Percentiles rank a stretch among this genome's conserved stretches.
These are phyloP conservation scores for Cyprinus carpio DNA, from an alignment of 2,113 vertebrate genomes.

Conservation along the genomic window DNA sequence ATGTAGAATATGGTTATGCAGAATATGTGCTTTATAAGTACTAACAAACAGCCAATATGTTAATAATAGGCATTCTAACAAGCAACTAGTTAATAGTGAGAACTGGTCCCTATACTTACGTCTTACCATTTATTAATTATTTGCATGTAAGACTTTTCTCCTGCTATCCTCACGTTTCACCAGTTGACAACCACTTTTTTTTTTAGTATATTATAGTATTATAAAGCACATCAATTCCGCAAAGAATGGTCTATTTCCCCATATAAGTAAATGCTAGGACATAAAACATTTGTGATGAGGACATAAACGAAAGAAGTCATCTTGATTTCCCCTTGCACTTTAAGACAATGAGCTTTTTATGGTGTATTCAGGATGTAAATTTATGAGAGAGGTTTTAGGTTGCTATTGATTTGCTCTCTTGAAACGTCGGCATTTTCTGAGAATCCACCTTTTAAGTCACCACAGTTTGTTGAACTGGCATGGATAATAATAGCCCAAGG, in stretches of 20 bases:
- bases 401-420: constrained; percentile 32
- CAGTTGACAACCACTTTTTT: not conserved
- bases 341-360: not conserved
- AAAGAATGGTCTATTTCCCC: not conserved
- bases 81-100: no score
- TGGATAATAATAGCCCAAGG: constrained; percentile 30
- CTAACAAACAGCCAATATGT: no score
- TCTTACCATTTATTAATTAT: not conserved
- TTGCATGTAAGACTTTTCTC: not conserved
- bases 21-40: no score
- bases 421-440: constrained; percentile 18
- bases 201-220: not conserved
- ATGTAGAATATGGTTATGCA: no score
- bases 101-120: no score
- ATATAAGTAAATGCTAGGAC: not conserved
- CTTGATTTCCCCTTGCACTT: constrained; percentile 13
- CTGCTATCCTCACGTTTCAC: not conserved
- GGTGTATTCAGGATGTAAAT: constrained; percentile 39
- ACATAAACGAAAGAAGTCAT: not conserved
- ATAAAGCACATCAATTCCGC: not conserved
- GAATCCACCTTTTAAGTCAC: constrained; percentile 26
- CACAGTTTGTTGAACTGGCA: constrained; percentile 14
- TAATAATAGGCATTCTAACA: no score
- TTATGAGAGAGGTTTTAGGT: constrained; percentile 23
- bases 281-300: not conserved